Percentiles rank a stretch among this genome's conserved stretches.
These are phyloP conservation scores for Reticulitermes lucifugus DNA, from an alignment of 2,888 invertebrate genomes.

Conservation along the genomic window DNA sequence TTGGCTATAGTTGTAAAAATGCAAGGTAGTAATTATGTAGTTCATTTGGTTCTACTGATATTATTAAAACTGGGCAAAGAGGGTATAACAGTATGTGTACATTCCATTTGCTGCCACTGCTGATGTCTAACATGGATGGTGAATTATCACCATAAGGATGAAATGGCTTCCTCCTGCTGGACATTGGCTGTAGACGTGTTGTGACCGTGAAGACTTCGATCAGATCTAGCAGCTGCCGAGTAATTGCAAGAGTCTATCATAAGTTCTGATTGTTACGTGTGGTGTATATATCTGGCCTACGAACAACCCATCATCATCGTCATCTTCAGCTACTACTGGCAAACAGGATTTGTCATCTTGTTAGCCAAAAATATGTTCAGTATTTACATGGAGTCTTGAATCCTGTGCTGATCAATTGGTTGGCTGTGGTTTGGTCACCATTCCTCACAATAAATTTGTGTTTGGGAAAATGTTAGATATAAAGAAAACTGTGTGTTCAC, in stretches of 20 bases:
- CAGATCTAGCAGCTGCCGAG: background rate
- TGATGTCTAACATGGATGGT: background rate
- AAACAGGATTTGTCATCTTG: slow-evolving; percentile 20
- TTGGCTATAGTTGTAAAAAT: slow-evolving; percentile 46
- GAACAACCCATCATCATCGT: slow-evolving; percentile 9
- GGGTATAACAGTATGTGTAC: slow-evolving; percentile 52
- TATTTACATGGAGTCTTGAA: slow-evolving; percentile 20
- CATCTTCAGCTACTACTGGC: background rate
- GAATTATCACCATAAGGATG: background rate
- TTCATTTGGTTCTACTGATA: slow-evolving; percentile 47
- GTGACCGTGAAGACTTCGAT: background rate
- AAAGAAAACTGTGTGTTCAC: background rate
- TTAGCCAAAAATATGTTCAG: slow-evolving; percentile 26
- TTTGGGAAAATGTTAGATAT: slow-evolving; percentile 23
- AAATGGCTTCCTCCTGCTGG: slow-evolving; percentile 4
- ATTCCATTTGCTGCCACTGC: slow-evolving; percentile 52
- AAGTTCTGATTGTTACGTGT: slow-evolving; percentile 13
- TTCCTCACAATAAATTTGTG: background rate
- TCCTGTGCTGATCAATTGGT: slow-evolving; percentile 15
- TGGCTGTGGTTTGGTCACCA: slow-evolving; percentile 23
- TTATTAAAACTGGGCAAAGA: slow-evolving; percentile 43
- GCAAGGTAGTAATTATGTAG: slow-evolving; percentile 36
- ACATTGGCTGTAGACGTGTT: slow-evolving; percentile 8
- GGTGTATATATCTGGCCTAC: slow-evolving; percentile 32
- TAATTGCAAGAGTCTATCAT: background rate